These are phyloP conservation scores for Sebastolobus altivelis DNA, from an alignment of 2,797 vertebrate species.

Conservation along the genomic window DNA sequence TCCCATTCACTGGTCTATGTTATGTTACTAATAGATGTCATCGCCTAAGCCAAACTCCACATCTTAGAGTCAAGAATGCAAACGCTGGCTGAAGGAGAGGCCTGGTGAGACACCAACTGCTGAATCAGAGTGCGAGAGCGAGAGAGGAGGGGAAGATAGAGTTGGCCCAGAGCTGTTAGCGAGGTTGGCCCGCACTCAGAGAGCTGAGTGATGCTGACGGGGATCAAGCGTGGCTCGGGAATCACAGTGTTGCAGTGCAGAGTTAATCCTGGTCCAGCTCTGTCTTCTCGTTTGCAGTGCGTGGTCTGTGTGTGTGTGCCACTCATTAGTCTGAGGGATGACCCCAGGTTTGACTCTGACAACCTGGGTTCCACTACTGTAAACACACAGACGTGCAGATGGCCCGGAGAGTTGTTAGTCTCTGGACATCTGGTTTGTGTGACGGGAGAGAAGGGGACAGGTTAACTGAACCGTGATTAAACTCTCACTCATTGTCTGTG, in stretches of 20 bases:
- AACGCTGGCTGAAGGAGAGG: conserved; percentile 74
- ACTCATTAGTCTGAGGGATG: conserved; percentile 69
- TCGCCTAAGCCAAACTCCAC: conserved; percentile 84
- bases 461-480: conserved; percentile 78
- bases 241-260: conserved; percentile 53
- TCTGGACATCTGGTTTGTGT: conserved; percentile 78
- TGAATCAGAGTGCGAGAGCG: conserved; percentile 76
- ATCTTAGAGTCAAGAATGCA: conserved; percentile 84
- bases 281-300: conserved; percentile 44
- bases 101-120: conserved; percentile 81
- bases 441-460: conserved; percentile 67
- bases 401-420: conserved; percentile 57
- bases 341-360: conserved; percentile 58
- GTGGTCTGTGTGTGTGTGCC: conserved; percentile 17
- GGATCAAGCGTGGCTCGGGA: conserved; percentile 71
- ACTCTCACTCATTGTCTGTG: conserved; percentile 73
- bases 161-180: conserved; percentile 74
- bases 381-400: conserved; percentile 66
- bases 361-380: conserved; percentile 63
- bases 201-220: conserved; percentile 77
- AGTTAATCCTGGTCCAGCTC: conserved; percentile 66
- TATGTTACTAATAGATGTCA: conserved; percentile 87
- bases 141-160: conserved; percentile 52
- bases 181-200: conserved; percentile 62
- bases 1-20: conserved; percentile 83